Conservation (phyloP, 2,113 vertebrate genomes). For the Dipodomys spectabilis region DNA sequence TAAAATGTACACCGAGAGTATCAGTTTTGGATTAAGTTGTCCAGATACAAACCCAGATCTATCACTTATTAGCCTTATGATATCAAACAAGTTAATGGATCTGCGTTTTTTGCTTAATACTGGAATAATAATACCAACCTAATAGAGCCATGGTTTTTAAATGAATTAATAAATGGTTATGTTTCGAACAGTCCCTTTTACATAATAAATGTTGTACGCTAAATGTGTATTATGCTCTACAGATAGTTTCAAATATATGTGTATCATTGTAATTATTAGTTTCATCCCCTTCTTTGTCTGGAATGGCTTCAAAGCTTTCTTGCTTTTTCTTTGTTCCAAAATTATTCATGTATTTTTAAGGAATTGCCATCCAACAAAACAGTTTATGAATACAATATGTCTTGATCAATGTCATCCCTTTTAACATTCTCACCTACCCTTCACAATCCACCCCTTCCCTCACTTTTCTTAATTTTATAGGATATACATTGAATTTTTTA, state of each 20-base stretch:
- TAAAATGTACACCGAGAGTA: background rate
- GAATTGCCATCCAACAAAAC: too few relatives aligned
- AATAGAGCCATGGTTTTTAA: background rate
- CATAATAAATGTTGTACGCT: background rate
- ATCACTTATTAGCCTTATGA: background rate
- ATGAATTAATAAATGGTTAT: background rate
- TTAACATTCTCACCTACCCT: too few relatives aligned
- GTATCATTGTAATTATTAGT: background rate
- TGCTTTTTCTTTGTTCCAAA: slow-evolving; percentile 56
- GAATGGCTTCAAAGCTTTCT: slow-evolving; percentile 65
- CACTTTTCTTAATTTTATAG: too few relatives aligned
- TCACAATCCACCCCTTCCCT: too few relatives aligned
- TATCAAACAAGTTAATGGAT: background rate
- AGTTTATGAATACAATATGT: too few relatives aligned
- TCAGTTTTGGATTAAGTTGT: background rate
- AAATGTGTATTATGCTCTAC: background rate
- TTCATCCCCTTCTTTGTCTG: slow-evolving; percentile 27
- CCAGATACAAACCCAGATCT: background rate
- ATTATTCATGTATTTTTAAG: too few relatives aligned
- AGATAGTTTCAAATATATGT: background rate
- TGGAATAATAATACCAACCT: background rate
- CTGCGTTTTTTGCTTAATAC: background rate
- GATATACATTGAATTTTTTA: too few relatives aligned
- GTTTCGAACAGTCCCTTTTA: background rate
- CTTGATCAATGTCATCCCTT: too few relatives aligned